Conservation (phyloP, 2,113 vertebrate genomes). For the Rutilus rutilus region DNA sequence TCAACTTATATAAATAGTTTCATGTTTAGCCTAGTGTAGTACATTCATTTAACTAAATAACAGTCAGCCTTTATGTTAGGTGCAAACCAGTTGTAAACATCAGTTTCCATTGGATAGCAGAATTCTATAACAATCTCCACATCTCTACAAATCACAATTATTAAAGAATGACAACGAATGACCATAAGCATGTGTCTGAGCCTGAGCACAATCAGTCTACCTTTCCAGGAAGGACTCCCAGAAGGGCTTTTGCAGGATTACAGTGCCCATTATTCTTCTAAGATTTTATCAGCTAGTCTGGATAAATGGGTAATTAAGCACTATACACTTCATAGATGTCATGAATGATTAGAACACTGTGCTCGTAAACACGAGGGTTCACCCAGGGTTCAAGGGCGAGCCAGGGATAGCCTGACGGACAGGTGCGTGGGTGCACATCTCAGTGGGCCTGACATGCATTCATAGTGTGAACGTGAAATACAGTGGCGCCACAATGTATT, state of each 20-base stretch:
- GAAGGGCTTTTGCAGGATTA: constrained; percentile 14
- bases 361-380: not conserved
- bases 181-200: not conserved
- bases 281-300: constrained; percentile 10
- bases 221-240: constrained; percentile 6
- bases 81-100: not conserved
- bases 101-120: not conserved
- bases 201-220: not conserved
- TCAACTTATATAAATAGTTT: not conserved
- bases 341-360: not conserved
- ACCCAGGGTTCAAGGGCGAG: constrained; percentile 40
- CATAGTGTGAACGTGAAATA: not conserved
- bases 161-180: not conserved
- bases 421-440: not conserved
- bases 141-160: not conserved
- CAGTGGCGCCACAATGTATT: not conserved
- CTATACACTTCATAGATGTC: not conserved
- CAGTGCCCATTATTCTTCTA: constrained; percentile 9
- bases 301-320: constrained; percentile 24
- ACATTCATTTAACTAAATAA: not conserved
- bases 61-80: no score
- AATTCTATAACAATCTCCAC: not conserved
- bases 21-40: not conserved
- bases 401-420: not conserved
- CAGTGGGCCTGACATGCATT: not conserved